Base-by-base conservation (phyloP, 2,797 vertebrate genomes). In the Knipowitschia caucasica region DNA sequence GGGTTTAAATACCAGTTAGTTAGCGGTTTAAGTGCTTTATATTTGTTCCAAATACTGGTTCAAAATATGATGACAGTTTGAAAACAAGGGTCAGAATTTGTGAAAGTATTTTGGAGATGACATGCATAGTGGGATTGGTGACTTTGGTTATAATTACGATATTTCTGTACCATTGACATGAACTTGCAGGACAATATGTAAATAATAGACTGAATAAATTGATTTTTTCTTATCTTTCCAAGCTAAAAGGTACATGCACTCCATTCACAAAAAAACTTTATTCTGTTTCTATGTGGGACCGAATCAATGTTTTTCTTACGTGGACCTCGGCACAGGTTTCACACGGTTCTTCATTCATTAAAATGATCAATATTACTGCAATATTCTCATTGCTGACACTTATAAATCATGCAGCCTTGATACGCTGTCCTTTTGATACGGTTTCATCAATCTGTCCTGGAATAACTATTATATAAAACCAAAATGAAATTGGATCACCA, bases 31-130 rank as follows among this genome's bases (percentile, higher is more conserved):
- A 84, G 82, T 33, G 71, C 62, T 43, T 55, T 40, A 29, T 67
- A 69, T 49, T 67, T 77, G 76, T 85, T n/a, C 74, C 75, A 84
- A 81, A 85, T 59, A 83, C 63, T 72, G 79, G 86, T 88, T 88
- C 2, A 23, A 24, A 43, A 25, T 43, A 3, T 43, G 40, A 25
- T 3, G n/a, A 36, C 15, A 36, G 39, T 24, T 21, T 20, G 9
- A 38, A 10, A 7, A 39, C 10, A 43, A n/a, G 25, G 12, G 5
- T 15, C 7, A 43, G 7, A 14, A 43, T 25, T 14, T 43, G 40
- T 43, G 40, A 25, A 42, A 42, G 24, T 6, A n/a, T 14, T 42
- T n/a, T 7, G 5, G 39, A 43, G 12, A 25, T 25, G 21, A 24
- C 40, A 43, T 43, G 23, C 40, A 25, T 24, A n/a, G 14, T 43